A percentile compares a stretch with the other conserved stretches of the same genome.
Conservation (phyloP, 1,140 invertebrate species). For the Dendrolimus punctatus region DNA sequence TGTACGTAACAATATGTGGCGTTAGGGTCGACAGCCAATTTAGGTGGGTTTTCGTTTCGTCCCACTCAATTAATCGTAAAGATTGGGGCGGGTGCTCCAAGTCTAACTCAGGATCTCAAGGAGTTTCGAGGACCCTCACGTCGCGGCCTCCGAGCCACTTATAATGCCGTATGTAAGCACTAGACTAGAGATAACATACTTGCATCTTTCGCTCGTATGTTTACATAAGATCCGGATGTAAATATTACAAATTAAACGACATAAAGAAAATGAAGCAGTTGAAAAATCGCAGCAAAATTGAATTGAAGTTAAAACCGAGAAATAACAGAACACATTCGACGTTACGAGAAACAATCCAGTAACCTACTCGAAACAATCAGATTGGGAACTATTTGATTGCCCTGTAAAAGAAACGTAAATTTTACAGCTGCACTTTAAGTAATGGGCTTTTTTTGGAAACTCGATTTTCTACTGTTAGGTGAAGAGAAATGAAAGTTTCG, state of each 20-base stretch:
- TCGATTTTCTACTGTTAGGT: neutral
- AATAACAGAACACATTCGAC: too few relatives aligned
- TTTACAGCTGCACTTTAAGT: slow-evolving; percentile 6
- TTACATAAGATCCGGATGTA: neutral
- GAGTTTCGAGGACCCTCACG: slow-evolving; percentile 3
- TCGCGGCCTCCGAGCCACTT: slow-evolving; percentile 7
- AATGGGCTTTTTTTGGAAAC: slow-evolving; percentile 4
- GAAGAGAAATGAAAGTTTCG: neutral
- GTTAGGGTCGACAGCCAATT: slow-evolving; percentile 10
- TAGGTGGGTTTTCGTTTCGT: slow-evolving; percentile 13
- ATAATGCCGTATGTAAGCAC: slow-evolving; percentile 6
- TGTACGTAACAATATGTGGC: slow-evolving; percentile 2
- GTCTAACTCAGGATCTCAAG: slow-evolving; percentile 10
- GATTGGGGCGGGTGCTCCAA: slow-evolving; percentile 12
- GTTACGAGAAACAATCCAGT: too few relatives aligned
- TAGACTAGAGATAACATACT: slow-evolving; percentile 6
- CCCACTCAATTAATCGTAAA: slow-evolving; percentile 19
- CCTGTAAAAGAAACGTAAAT: slow-evolving; percentile 7
- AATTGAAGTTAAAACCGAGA: too few relatives aligned
- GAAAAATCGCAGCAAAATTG: too few relatives aligned
- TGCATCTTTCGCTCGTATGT: slow-evolving; percentile 3
- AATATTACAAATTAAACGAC: too few relatives aligned
- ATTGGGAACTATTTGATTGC: slow-evolving; percentile 6
- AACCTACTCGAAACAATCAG: slow-evolving; percentile 3
- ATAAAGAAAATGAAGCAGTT: too few relatives aligned